Evolutionary conservation across 2,888 invertebrate species (phyloP).

Genomic region (Ommatoiulus sabulosus): DNA sequence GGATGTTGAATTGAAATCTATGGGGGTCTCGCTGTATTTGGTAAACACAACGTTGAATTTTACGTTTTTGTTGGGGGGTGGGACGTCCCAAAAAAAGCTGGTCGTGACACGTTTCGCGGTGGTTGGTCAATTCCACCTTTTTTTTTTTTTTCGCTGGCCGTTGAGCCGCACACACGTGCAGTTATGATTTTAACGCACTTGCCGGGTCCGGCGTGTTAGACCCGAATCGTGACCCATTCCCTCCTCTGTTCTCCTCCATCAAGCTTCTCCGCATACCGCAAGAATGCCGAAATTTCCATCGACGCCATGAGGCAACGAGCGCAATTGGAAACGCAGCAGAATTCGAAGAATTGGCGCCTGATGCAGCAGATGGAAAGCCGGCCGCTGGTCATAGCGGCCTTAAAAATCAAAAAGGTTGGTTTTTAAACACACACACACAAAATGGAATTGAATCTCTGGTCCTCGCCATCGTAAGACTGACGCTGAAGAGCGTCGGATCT

Average conservation of each 20-base stretch:
- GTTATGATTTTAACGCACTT: slow-evolving; percentile 8
- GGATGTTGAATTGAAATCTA: too few relatives aligned
- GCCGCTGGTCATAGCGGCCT: slow-evolving; percentile 69
- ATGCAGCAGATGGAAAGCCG: slow-evolving; percentile 71
- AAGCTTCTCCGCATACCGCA: slow-evolving; percentile 59
- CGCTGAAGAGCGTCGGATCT: too few relatives aligned
- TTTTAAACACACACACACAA: not conserved
- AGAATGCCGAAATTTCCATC: slow-evolving; percentile 59
- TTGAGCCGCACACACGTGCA: not conserved
- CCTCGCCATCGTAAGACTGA: not conserved
- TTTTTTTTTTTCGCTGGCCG: not conserved
- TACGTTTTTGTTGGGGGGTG: too few relatives aligned
- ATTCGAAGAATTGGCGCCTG: slow-evolving; percentile 68
- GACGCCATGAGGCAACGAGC: slow-evolving; percentile 61
- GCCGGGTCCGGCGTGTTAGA: too few relatives aligned
- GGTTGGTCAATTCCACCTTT: not conserved
- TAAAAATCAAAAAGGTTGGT: slow-evolving; percentile 66
- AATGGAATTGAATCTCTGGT: not conserved
- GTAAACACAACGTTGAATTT: too few relatives aligned
- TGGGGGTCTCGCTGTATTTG: too few relatives aligned
- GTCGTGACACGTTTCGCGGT: too few relatives aligned
- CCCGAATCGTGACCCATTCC: slow-evolving; percentile 1
- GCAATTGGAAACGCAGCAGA: slow-evolving; percentile 63
- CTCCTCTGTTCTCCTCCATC: slow-evolving; percentile 39
- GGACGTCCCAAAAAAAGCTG: too few relatives aligned